Conservation (phyloP, 2,113 vertebrate species). For the Nothobranchius furzeri region DNA sequence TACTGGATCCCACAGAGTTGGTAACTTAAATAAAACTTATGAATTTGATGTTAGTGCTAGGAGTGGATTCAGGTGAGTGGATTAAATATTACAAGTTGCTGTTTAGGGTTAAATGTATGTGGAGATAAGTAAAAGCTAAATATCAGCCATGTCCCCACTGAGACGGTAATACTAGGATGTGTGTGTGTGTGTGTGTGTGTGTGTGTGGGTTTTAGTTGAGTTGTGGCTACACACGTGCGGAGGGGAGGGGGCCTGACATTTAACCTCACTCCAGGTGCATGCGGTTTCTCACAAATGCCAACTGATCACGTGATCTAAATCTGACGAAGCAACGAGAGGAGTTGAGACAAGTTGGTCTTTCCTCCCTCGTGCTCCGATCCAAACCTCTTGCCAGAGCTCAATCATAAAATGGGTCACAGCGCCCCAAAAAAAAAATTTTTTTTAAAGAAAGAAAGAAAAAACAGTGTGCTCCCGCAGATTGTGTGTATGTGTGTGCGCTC, state of each 20-base stretch:
- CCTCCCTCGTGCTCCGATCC: conserved; percentile 24
- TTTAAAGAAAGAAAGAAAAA: conserved; percentile 28
- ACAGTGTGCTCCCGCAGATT: conserved; percentile 32
- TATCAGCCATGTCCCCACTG: neutral
- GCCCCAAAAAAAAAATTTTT: neutral
- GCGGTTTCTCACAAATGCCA: conserved; percentile 91
- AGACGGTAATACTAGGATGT: neutral
- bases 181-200: conserved; percentile 5
- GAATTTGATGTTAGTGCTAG: neutral
- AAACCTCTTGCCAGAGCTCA: conserved; percentile 27
- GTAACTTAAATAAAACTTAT: neutral
- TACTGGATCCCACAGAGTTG: neutral
- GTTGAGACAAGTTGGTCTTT: conserved; percentile 43
- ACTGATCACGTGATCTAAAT: conserved; percentile 81
- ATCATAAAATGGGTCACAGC: conserved; percentile 56
- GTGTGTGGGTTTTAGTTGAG: conserved; percentile 11
- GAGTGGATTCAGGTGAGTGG: neutral
- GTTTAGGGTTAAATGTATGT: neutral
- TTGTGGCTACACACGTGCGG: conserved; percentile 35
- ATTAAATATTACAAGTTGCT: neutral
- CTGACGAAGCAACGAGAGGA: conserved; percentile 72
- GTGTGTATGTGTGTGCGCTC: neutral
- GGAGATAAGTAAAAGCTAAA: neutral
- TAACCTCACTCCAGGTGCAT: conserved; percentile 89
- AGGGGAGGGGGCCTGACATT: conserved; percentile 85